Evolutionary conservation across 2,113 vertebrate species (phyloP), one percentile per base, ranked within the genome.

Genomic region (Sebastes schlegelii): DNA sequence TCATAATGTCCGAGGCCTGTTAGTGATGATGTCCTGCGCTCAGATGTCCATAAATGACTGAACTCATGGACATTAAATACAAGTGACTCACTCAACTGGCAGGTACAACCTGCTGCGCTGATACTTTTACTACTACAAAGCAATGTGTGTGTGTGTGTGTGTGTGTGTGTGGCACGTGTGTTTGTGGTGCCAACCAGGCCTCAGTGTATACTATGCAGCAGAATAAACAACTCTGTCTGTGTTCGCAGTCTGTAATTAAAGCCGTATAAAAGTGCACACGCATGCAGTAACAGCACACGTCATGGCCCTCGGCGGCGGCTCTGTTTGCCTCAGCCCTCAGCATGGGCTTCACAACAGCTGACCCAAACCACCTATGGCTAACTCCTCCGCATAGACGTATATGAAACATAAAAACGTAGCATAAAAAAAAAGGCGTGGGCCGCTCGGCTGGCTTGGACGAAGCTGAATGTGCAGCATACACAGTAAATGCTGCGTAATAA

Each of bases 221-320:
- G 90, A 92, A 93, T 93, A 93, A 94, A 93, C 91, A 93, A 92
- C 89, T 89, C 91, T 88, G 88, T 91, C 91, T 94, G 90, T 94
- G 88, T 93, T 83, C 76, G 63, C 85, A 91, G 91, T 85, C 90
- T 93, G 88, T 91, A 92, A 95, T 94, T 93, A 93, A 93, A 93
- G 90, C 83, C 43, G 80, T 89, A 92, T 93, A 94, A 94, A 94
- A 92, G 89, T 91, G 82, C 88, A 93, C 90, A 92, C 82, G 82
- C 89, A 85, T 88, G 91, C 88, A 92, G 81, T 83, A 86, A 90
- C 73, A 85, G 86, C 91, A 90, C 85, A 92, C 83, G 86, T 93
- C 91, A 93, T 83, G 79, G 86, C 78, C 85, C 70, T 79, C 63
- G 72, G 79, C 68, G 60, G 76, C 84, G 4, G 34, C 34, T 34